A percentile compares a stretch with the other conserved stretches of the same genome.
These are phyloP conservation scores for Noctua janthina DNA, from an alignment of 2,888 invertebrate genomes.

Conservation along the genomic window DNA sequence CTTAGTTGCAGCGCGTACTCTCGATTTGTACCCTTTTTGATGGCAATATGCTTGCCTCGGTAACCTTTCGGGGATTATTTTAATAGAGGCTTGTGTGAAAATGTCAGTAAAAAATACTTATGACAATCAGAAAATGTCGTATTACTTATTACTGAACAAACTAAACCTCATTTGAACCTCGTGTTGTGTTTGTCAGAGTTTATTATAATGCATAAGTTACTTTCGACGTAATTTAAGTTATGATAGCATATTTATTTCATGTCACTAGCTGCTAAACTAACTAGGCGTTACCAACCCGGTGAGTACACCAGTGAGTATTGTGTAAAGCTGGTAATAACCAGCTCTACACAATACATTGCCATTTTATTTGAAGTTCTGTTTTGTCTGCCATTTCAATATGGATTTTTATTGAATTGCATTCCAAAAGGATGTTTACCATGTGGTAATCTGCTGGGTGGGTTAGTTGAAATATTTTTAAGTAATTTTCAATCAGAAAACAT, in stretches of 20 bases:
- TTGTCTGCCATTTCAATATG: background rate
- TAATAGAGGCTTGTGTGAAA: background rate
- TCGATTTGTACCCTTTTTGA: background rate
- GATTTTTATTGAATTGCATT: constrained; percentile 18
- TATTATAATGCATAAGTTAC: background rate
- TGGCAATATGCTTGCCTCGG: background rate
- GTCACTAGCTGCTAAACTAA: background rate
- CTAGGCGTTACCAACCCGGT: background rate
- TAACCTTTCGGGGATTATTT: background rate
- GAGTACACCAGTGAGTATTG: no score
- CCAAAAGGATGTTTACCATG: no score
- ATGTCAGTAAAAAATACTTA: background rate
- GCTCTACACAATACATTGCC: background rate
- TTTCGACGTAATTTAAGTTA: background rate
- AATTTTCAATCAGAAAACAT: background rate
- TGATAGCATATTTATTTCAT: background rate
- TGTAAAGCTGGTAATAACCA: no score
- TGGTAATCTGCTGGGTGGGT: no score
- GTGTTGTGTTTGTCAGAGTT: background rate
- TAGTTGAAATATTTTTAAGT: background rate
- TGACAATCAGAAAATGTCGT: background rate
- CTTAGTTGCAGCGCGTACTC: background rate
- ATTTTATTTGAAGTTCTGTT: constrained; percentile 23
- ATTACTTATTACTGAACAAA: background rate
- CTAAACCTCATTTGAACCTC: background rate